These are phyloP conservation scores for Neoascia interrupta DNA, from an alignment of 2,888 invertebrate species.

Conservation along the genomic window DNA sequence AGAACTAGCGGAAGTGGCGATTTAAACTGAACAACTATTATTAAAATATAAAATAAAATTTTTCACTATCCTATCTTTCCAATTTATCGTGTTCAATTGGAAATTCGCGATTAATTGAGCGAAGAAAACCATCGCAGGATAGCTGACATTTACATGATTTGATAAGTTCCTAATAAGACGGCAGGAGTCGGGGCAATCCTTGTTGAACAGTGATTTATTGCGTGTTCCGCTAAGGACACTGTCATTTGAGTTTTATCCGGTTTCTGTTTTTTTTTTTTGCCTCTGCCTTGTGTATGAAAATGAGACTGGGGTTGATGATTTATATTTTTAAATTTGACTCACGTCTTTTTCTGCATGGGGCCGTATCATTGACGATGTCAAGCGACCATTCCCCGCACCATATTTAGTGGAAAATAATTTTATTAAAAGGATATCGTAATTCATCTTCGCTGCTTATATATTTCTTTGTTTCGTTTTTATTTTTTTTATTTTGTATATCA, in stretches of 20 bases:
- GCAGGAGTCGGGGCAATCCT: slow-evolving; percentile 15
- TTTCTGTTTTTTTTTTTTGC: slow-evolving; percentile 10
- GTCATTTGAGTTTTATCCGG: slow-evolving; percentile 23
- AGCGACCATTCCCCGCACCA: slow-evolving; percentile 27
- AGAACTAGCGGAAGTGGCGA: background rate
- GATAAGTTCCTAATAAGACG: slow-evolving; percentile 50
- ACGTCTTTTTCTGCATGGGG: slow-evolving; percentile 32
- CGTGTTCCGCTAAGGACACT: slow-evolving; percentile 28
- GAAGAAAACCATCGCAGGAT: slow-evolving; percentile 12
- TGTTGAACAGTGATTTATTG: slow-evolving; percentile 57
- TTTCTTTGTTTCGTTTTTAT: too few relatives aligned
- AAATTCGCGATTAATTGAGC: slow-evolving; percentile 26
- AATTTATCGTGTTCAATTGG: slow-evolving; percentile 2
- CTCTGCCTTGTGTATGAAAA: slow-evolving; percentile 6
- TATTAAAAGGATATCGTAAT: slow-evolving; percentile 65
- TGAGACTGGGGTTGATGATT: slow-evolving; percentile 54
- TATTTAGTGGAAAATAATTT: slow-evolving; percentile 63
- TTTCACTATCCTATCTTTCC: background rate
- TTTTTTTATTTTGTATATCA: slow-evolving; percentile 17
- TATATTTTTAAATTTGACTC: slow-evolving; percentile 51
- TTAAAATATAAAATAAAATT: background rate
- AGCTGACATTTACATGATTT: slow-evolving; percentile 46
- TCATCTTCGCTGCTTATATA: slow-evolving; percentile 46
- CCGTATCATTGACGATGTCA: slow-evolving; percentile 50
- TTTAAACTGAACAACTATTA: background rate